A percentile compares a stretch with the other conserved stretches of the same genome.
These are phyloP conservation scores for Philereme vetulata DNA, from an alignment of 2,888 invertebrate genomes.

Conservation along the genomic window DNA sequence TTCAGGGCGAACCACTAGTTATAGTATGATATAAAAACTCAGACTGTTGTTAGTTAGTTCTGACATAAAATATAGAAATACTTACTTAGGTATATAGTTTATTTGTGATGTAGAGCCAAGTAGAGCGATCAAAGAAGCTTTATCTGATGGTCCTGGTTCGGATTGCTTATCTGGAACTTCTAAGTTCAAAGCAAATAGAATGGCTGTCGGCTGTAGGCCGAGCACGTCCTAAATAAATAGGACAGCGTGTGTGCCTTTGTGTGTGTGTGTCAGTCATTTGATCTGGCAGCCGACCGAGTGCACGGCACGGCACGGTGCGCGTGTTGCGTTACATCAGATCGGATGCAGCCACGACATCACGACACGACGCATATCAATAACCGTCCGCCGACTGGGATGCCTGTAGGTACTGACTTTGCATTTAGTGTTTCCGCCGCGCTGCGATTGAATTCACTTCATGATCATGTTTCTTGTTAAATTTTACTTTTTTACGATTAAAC, in stretches of 20 bases:
- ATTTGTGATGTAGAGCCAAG: slow-evolving; percentile 5
- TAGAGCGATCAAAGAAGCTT: slow-evolving; percentile 11
- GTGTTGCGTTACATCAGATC: slow-evolving; percentile 34
- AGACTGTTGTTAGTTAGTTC: too few relatives aligned
- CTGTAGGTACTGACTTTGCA: slow-evolving; percentile 1
- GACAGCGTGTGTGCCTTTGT: slow-evolving; percentile 14
- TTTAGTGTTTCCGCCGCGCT: not conserved
- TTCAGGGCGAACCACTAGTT: too few relatives aligned
- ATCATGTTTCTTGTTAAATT: too few relatives aligned
- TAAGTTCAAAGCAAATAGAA: slow-evolving; percentile 33
- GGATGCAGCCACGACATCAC: slow-evolving; percentile 35
- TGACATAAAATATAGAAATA: too few relatives aligned
- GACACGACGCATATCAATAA: slow-evolving; percentile 32
- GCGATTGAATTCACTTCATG: too few relatives aligned
- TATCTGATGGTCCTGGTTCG: slow-evolving; percentile 30
- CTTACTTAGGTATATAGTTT: too few relatives aligned
- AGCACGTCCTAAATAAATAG: slow-evolving; percentile 43
- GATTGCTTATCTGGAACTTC: slow-evolving; percentile 38
- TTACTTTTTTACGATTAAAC: too few relatives aligned
- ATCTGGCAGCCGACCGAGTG: slow-evolving; percentile 24
- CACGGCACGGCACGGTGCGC: slow-evolving; percentile 17
- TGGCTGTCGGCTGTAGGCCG: slow-evolving; percentile 24
- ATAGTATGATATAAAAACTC: too few relatives aligned
- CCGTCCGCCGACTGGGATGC: slow-evolving; percentile 9
- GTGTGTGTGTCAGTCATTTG: slow-evolving; percentile 31